These are phyloP conservation scores for Apaloderma vittatum DNA, from an alignment of 2,113 vertebrate genomes.

Conservation along the genomic window DNA sequence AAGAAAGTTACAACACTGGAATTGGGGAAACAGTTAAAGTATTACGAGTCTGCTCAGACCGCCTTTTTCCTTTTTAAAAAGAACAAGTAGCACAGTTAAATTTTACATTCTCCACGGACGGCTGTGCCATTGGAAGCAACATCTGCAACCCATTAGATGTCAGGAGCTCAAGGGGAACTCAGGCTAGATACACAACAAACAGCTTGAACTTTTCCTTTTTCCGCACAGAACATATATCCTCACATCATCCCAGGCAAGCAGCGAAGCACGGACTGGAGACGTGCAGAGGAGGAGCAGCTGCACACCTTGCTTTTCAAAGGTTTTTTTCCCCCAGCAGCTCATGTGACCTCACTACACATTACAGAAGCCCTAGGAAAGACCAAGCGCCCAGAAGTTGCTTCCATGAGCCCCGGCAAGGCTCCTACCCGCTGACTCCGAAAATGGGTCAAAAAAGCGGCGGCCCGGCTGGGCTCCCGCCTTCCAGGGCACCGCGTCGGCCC, in stretches of 20 bases:
- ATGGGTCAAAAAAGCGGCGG: background rate
- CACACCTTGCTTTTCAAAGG: background rate
- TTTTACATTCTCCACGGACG: background rate
- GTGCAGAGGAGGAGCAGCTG: fast-evolving
- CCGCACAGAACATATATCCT: fast-evolving
- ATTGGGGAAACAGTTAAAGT: background rate
- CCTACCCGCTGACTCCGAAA: background rate
- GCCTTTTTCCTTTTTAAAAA: background rate
- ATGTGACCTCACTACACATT: fast-evolving
- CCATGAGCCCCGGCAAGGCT: background rate
- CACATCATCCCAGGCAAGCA: background rate
- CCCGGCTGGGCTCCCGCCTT: fast-evolving
- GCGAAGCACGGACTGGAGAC: fast-evolving
- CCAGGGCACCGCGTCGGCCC: background rate
- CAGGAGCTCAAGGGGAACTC: background rate
- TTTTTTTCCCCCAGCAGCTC: background rate
- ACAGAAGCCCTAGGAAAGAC: background rate
- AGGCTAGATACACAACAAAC: fast-evolving
- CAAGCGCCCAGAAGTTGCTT: background rate
- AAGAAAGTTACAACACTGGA: background rate
- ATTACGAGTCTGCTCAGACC: background rate
- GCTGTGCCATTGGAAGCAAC: background rate
- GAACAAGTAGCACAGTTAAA: background rate
- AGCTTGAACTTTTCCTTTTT: background rate
- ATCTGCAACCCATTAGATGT: background rate